phyloP scores from a whole-genome alignment of 2,888 invertebrate species.

The Biston betularia region DNA sequence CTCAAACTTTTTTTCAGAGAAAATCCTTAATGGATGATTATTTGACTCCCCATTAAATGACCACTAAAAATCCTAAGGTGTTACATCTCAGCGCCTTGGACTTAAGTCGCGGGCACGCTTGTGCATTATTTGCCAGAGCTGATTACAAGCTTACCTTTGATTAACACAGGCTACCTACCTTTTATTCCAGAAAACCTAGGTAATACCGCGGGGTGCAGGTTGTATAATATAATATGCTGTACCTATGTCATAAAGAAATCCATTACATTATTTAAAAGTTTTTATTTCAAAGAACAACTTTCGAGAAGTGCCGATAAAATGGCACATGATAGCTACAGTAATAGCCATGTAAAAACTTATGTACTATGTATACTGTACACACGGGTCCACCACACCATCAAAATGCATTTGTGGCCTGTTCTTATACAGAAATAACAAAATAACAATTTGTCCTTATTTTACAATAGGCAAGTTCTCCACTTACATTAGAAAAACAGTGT shows the following conservation, averaged over 20 bases:
- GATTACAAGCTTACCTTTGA: too few relatives aligned
- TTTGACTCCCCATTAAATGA: too few relatives aligned
- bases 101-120: too few relatives aligned
- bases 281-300: constrained; percentile 69
- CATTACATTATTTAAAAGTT: constrained; percentile 17
- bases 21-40: too few relatives aligned
- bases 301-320: constrained; percentile 74
- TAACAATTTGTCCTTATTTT: constrained; percentile 31
- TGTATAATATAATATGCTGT: too few relatives aligned
- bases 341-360: constrained; percentile 76
- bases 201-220: too few relatives aligned
- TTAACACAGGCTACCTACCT: too few relatives aligned
- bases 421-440: constrained; percentile 35
- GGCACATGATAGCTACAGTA: constrained; percentile 68
- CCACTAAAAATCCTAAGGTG: too few relatives aligned
- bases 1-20: too few relatives aligned
- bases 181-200: too few relatives aligned
- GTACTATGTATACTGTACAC: constrained; percentile 60
- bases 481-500: constrained; percentile 9
- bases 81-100: too few relatives aligned
- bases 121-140: too few relatives aligned
- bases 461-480: constrained; percentile 24
- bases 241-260: background rate
- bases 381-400: constrained; percentile 56
- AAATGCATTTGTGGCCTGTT: constrained; percentile 44